Evolutionary conservation across 2,888 invertebrate genomes (phyloP).

Genomic region (Bugulina stolonifera): DNA sequence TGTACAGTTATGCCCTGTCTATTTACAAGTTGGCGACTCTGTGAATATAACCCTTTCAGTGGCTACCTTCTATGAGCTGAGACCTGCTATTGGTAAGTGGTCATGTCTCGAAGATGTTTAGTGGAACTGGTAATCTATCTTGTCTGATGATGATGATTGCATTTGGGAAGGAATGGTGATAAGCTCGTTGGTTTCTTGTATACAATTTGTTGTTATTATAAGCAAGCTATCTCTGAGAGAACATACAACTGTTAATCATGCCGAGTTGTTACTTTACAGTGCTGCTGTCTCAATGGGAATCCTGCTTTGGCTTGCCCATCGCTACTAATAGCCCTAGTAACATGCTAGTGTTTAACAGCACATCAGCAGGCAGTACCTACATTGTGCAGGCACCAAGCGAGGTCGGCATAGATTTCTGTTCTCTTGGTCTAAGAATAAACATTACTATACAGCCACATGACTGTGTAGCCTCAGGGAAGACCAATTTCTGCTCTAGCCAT

Average conservation of each 20-base stretch:
- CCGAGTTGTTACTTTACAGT: too few species aligned
- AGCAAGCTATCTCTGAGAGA: too few species aligned
- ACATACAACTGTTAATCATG: too few species aligned
- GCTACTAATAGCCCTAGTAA: neutral
- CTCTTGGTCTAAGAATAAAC: neutral
- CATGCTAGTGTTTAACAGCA: neutral
- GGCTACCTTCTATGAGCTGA: neutral
- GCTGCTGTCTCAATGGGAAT: neutral
- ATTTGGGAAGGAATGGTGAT: too few species aligned
- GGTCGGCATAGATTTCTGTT: slow-evolving; percentile 1
- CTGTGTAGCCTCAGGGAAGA: neutral
- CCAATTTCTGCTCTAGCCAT: neutral
- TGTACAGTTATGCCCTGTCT: slow-evolving; percentile 6
- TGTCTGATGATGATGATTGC: too few species aligned
- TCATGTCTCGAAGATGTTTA: too few species aligned
- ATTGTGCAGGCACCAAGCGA: neutral
- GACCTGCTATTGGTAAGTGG: slow-evolving; percentile 5
- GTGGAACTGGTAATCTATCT: too few species aligned
- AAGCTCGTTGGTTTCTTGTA: too few species aligned
- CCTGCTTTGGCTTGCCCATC: slow-evolving; percentile 5
- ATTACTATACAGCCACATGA: neutral
- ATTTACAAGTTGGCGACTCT: slow-evolving; percentile 13
- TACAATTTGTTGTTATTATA: too few species aligned
- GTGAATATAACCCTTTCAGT: neutral
- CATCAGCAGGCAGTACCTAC: slow-evolving; percentile 4